Conservation (phyloP, 2,797 vertebrate genomes). For the Loris lydekkerianus region DNA sequence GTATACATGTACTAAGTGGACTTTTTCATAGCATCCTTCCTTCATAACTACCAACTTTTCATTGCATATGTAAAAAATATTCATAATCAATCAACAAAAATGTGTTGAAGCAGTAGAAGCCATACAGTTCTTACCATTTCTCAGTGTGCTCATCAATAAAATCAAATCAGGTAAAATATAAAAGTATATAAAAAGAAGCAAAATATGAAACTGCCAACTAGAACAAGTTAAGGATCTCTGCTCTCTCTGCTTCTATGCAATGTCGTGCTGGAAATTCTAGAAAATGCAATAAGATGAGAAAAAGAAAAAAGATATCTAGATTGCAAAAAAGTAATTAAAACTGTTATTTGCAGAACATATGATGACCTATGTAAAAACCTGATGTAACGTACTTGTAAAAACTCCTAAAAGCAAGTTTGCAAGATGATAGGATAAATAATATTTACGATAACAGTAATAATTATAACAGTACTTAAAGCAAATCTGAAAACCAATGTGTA, state of each 20-base stretch:
- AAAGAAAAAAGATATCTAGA: neutral
- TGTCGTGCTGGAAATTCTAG: neutral
- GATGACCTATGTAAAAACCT: neutral
- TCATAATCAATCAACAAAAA: neutral
- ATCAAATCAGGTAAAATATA: neutral
- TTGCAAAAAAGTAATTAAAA: neutral
- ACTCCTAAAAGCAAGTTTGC: neutral
- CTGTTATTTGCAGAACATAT: neutral
- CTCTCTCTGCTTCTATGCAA: neutral
- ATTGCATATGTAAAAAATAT: neutral
- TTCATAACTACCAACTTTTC: neutral
- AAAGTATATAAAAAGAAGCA: neutral
- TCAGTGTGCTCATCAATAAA: neutral
- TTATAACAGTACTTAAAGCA: neutral
- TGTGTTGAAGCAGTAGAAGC: neutral
- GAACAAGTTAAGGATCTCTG: neutral
- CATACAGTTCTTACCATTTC: neutral
- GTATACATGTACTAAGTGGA: neutral
- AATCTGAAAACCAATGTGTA: neutral
- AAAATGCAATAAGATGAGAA: neutral
- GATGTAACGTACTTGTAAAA: neutral
- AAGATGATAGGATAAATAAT: neutral
- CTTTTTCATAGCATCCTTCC: neutral
- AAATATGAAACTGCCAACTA: neutral
- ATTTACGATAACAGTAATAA: neutral